Evolutionary conservation across 30 jellyfish, hydroid and myxozoan species (phyloP), one percentile per base, ranked within the genome.

Genomic region (Kudoa iwatai): DNA sequence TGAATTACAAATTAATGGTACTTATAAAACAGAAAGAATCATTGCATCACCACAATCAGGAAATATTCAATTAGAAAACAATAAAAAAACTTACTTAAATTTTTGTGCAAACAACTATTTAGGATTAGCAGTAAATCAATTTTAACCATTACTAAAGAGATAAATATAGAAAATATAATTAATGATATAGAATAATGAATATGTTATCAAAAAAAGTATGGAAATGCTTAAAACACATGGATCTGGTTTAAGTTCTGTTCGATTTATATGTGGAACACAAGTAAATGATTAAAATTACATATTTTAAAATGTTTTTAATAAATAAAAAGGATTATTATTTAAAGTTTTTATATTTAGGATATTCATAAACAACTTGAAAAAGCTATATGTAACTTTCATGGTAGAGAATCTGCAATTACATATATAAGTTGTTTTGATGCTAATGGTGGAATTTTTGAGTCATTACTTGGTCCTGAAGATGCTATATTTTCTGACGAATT

Each of bases 201-300:
- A 57, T 42, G 85, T 77, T 13, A 55, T 77, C 0, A 34, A 47
- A 28, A 86, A 84, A 16, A 23, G 83, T 24, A 40, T 38, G 3
- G 53, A 51, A 3, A 48, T 46, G 13, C 47, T 77, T 36, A 65
- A 38, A 18, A 26, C 71, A 11, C 88, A 53, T 33, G 96, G 96
- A 0, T 79, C 84, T 30, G 96, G 96, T 1, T 34, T 77, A 12
- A 77, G 96, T 55, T 77, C 96, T 14, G 84, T 57, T 15, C 23
- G 96, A 32, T 77, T 77, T 43, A 62, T 63, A 17, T 62, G 96
- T 56, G 96, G 96, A 13, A 77, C 96, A 7, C 96, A 77, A 58
- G 91, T 59, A n/a, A n/a, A n/a, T n/a, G n/a, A n/a, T n/a, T n/a
- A n/a, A n/a, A n/a, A n/a, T n/a, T n/a, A n/a, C n/a, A n/a, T n/a